These are phyloP conservation scores for Pandemis corylana DNA, from an alignment of 2,888 invertebrate species.

Conservation along the genomic window DNA sequence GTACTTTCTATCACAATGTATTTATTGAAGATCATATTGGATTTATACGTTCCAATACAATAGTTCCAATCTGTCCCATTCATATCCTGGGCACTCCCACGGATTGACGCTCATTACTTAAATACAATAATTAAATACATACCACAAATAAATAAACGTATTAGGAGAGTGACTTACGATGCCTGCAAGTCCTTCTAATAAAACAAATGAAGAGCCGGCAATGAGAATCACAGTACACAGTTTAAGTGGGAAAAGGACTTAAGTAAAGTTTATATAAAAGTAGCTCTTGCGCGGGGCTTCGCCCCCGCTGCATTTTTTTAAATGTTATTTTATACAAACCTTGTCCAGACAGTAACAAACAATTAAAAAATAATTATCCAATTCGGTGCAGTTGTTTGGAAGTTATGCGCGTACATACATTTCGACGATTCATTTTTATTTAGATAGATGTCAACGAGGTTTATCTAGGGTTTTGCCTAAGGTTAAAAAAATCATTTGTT, in stretches of 20 bases:
- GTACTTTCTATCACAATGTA: not conserved
- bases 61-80: constrained; percentile 28
- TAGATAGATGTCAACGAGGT: too few species aligned
- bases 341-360: too few species aligned
- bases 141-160: constrained; percentile 73
- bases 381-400: too few species aligned
- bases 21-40: not conserved
- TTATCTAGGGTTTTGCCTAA: too few species aligned
- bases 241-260: constrained; percentile 40
- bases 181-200: constrained; percentile 75
- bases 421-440: too few species aligned
- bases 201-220: constrained; percentile 76
- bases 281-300: too few species aligned
- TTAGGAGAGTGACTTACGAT: constrained; percentile 76
- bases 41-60: not conserved
- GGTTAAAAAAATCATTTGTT: too few species aligned
- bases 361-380: too few species aligned
- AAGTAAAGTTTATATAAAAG: constrained; percentile 44
- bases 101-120: constrained; percentile 65
- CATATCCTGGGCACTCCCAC: constrained; percentile 55
- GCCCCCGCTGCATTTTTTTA: too few species aligned
- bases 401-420: too few species aligned
- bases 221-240: constrained; percentile 51
- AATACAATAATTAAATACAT: constrained; percentile 73
- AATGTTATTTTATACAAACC: too few species aligned